A percentile compares a stretch with the other conserved stretches of the same genome.
phyloP scores from a whole-genome alignment of 2,113 vertebrate genomes.

The Nycticebus coucang region DNA sequence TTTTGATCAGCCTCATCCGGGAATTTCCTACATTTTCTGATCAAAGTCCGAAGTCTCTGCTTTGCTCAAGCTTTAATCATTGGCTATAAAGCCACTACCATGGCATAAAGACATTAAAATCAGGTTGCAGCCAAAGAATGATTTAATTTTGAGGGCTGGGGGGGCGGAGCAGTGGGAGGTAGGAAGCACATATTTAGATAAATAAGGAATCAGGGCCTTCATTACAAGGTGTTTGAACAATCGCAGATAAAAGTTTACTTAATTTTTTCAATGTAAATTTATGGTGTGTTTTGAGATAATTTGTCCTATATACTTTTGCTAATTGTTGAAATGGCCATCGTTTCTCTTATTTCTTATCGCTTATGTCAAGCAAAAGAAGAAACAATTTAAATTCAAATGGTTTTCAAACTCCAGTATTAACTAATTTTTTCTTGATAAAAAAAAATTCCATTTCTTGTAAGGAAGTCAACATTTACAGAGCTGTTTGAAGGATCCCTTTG shows the following conservation, averaged over 20 bases:
- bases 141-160: background rate
- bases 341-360: conserved; percentile 34
- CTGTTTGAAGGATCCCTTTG: background rate
- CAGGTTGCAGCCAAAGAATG: background rate
- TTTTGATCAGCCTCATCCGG: conserved; percentile 15
- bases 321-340: background rate
- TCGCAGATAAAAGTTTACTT: background rate
- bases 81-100: background rate
- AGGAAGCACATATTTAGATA: background rate
- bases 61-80: conserved; percentile 50
- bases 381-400: background rate
- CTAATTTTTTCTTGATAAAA: background rate
- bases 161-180: background rate
- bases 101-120: background rate
- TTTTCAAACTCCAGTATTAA: background rate
- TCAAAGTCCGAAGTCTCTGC: conserved; percentile 64
- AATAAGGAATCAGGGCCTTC: background rate
- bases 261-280: background rate
- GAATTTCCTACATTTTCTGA: conserved; percentile 58
- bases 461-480: background rate
- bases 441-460: background rate
- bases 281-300: background rate
- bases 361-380: background rate
- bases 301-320: conserved; percentile 27
- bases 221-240: background rate